phyloP scores from a whole-genome alignment of 2,797 vertebrate genomes.

The Denticeps clupeoides region DNA sequence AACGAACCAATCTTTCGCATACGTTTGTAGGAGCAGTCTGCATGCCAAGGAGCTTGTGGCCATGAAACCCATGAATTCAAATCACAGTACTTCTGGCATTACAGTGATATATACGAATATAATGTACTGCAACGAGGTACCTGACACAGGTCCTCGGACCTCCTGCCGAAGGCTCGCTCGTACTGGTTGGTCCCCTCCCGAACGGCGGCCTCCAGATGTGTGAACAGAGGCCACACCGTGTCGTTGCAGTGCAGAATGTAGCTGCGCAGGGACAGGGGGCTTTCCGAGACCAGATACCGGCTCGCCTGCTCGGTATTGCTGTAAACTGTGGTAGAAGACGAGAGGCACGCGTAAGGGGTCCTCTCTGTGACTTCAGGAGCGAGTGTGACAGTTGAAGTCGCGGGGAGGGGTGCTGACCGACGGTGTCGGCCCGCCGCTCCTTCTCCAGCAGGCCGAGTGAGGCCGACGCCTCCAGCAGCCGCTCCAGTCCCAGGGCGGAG shows the following conservation, averaged over 20 bases:
- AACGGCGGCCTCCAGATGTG: slow-evolving; percentile 63
- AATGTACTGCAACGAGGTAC: slow-evolving; percentile 36
- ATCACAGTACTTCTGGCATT: too few relatives aligned
- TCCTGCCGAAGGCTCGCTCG: slow-evolving; percentile 44
- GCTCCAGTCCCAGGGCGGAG: slow-evolving; percentile 55
- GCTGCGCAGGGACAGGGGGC: slow-evolving; percentile 59
- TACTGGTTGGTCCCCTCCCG: slow-evolving; percentile 59
- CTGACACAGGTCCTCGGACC: slow-evolving; percentile 48
- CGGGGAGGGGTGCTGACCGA: slow-evolving; percentile 25
- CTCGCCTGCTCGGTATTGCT: slow-evolving; percentile 59
- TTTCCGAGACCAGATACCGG: slow-evolving; percentile 56
- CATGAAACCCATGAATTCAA: too few relatives aligned
- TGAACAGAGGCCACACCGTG: slow-evolving; percentile 65
- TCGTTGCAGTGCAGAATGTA: slow-evolving; percentile 59
- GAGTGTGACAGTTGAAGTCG: too few relatives aligned
- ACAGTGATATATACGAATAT: too few relatives aligned
- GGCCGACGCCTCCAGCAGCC: slow-evolving; percentile 72
- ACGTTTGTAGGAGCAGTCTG: too few relatives aligned
- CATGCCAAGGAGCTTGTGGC: too few relatives aligned
- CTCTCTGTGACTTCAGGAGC: too few relatives aligned
- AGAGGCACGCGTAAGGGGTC: too few relatives aligned
- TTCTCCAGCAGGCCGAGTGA: slow-evolving; percentile 68
- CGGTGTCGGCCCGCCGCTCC: slow-evolving; percentile 30
- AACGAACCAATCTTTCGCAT: too few relatives aligned
- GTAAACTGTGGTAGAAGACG: too few relatives aligned